Evolutionary conservation across 2,797 vertebrate genomes (phyloP).

Genomic region (Gadopsis bispinosus): DNA sequence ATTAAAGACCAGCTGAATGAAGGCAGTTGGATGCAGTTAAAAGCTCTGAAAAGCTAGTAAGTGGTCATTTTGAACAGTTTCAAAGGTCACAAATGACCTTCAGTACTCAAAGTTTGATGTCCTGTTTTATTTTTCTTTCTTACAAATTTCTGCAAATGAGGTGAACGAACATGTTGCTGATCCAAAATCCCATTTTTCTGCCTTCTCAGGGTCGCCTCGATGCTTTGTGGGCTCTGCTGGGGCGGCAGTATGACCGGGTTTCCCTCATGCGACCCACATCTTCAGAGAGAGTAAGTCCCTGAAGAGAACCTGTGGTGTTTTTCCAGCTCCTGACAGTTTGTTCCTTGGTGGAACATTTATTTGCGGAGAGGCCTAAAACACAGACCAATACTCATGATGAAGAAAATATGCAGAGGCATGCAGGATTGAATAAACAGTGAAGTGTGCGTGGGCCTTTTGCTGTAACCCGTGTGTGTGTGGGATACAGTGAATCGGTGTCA

Average conservation of each 20-base stretch:
- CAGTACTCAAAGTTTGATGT: no score
- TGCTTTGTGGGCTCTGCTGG: conserved; percentile 93
- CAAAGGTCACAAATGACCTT: no score
- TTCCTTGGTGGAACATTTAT: background rate
- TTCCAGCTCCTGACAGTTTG: background rate
- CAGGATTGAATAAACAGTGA: background rate
- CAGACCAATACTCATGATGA: background rate
- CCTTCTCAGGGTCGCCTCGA: conserved; percentile 91
- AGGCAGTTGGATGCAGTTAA: background rate
- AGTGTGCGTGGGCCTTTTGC: background rate
- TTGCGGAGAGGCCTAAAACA: background rate
- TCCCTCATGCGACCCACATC: conserved; percentile 94
- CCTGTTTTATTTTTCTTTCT: background rate
- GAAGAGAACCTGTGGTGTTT: background rate
- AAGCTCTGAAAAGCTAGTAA: background rate
- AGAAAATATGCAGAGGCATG: conserved; percentile 1
- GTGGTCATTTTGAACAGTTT: background rate
- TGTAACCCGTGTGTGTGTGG: conserved; percentile 5
- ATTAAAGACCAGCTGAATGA: background rate
- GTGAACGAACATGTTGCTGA: background rate
- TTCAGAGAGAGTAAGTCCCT: conserved; percentile 89
- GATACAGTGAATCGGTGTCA: background rate
- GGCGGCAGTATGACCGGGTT: conserved; percentile 92
- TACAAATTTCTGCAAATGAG: background rate
- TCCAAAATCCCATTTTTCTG: background rate